phyloP scores from a whole-genome alignment of 2,113 vertebrate species.

The chimpanzee (Pan troglodytes) region NHGRI_mPanTro3-v2.1_pri NC_072409.2:60800501-60801000 shows the following conservation, averaged over 20 bases:
- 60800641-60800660: conserved; percentile 28
- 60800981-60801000: background rate
- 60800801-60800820: background rate
- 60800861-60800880: background rate
- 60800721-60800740: background rate
- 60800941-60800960: conserved; percentile 15
- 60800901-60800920: background rate
- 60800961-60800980: background rate
- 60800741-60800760: background rate
- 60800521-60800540: conserved; percentile 36
- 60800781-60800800: background rate
- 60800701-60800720: background rate
- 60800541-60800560: conserved; percentile 27
- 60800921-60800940: background rate
- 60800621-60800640: background rate
- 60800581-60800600: conserved; percentile 33
- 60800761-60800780: background rate
- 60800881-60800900: background rate
- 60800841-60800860: background rate
- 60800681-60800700: background rate
- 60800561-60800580: conserved; percentile 4
- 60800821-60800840: conserved; percentile 26
- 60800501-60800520: background rate
- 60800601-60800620: background rate
- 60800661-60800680: background rate